Percentiles rank a stretch among this genome's conserved stretches.
phyloP scores from a whole-genome alignment of 1,140 invertebrate species.

The Phymastichus coffea region DNA sequence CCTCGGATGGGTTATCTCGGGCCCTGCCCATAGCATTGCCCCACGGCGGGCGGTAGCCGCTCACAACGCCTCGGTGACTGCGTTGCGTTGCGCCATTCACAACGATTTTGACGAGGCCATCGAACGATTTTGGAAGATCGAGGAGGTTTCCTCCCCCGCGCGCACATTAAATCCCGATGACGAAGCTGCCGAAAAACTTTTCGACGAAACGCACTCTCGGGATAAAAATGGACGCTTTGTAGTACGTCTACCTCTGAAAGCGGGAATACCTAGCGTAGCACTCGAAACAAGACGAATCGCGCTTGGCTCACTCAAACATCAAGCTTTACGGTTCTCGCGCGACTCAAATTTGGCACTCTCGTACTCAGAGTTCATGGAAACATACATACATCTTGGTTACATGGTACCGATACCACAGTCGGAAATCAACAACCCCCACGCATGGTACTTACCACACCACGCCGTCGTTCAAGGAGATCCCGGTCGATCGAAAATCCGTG shows the following conservation, averaged over 20 bases:
- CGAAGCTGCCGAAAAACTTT: conserved; percentile 22
- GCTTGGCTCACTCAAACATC: background rate
- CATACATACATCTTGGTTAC: conserved; percentile 9
- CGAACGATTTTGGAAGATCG: conserved; percentile 29
- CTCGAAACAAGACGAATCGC: background rate
- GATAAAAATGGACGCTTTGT: background rate
- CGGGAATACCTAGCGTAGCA: background rate
- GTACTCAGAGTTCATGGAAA: conserved; percentile 4
- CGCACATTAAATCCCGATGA: conserved; percentile 6
- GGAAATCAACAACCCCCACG: background rate
- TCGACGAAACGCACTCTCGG: background rate
- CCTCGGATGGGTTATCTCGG: conserved; percentile 40
- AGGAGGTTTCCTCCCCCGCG: conserved; percentile 4
- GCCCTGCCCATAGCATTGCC: conserved; percentile 2
- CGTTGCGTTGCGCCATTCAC: background rate
- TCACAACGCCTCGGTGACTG: background rate
- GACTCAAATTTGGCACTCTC: background rate
- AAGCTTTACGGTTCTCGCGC: background rate
- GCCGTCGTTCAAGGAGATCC: background rate
- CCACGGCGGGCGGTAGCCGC: conserved; percentile 19
- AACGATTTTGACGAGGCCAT: background rate
- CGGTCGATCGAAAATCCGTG: background rate
- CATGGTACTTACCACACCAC: conserved; percentile 22
- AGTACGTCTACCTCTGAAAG: conserved; percentile 2
- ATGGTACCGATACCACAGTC: background rate